These are phyloP conservation scores for Pycnomerus fuliginosus DNA, from an alignment of 2,888 invertebrate genomes.

Conservation along the genomic window DNA sequence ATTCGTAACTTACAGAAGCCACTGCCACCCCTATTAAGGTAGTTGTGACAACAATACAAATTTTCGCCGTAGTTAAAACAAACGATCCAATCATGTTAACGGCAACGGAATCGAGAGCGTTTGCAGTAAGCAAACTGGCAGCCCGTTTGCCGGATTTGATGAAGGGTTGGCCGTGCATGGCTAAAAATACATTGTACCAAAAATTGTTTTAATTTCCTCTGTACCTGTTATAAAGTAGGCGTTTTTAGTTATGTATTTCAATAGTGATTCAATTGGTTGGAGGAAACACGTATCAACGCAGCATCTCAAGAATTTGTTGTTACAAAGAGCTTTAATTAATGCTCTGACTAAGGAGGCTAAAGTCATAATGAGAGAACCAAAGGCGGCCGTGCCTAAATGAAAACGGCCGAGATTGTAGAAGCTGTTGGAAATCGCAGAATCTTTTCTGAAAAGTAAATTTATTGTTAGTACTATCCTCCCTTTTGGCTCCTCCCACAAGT, in stretches of 20 bases:
- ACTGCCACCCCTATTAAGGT: no score
- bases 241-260: conserved; percentile 5
- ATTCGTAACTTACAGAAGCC: no score
- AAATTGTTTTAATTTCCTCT: no score
- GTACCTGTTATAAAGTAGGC: no score
- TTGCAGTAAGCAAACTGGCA: conserved; percentile 2
- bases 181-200: no score
- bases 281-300: neutral
- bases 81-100: conserved; percentile 10
- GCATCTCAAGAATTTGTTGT: neutral
- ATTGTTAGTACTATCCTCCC: no score
- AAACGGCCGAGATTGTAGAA: conserved; percentile 2
- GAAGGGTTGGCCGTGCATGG: conserved; percentile 12
- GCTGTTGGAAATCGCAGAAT: no score
- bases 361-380: conserved; percentile 10
- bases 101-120: conserved; percentile 3
- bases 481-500: no score
- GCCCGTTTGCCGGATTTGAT: conserved; percentile 10
- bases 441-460: no score
- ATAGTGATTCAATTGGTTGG: conserved; percentile 3
- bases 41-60: no score
- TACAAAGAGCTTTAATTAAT: neutral
- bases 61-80: conserved; percentile 6
- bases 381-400: conserved; percentile 7
- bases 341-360: neutral